Base-by-base conservation (phyloP, 2,888 invertebrate genomes). In the Cantharis rustica region DNA sequence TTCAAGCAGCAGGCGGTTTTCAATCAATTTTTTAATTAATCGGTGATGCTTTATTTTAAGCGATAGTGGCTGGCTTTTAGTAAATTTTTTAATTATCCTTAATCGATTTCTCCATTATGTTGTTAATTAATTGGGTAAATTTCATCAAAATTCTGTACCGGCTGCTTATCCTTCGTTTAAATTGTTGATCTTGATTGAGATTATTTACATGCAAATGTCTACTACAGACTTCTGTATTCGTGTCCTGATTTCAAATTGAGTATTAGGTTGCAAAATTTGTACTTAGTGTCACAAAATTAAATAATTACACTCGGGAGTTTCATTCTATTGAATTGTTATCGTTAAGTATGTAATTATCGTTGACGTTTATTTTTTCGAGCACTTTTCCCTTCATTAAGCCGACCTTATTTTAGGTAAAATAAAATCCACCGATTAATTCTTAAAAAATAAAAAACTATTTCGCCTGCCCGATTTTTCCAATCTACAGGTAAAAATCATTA, bases 231-330 rank as follows among this genome's bases (percentile, higher is more conserved):
- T 71, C 63, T 17, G 47, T 66, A 61, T 72, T 61, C 68, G 27
- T 61, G 72, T 61, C 17, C 64, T 20, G 72, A 66, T 72, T 72
- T 66, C 61, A 61, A 72, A 72, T 72, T 68, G 47, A 31, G 64
- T 72, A 64, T 66, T 47, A 68, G 16, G n/a, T n/a, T n/a, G n/a
- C n/a, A 47, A 47, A 47, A n/a, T 47, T 47, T 47, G 47, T 47
- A 47, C 47, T 31, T 47, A 47, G 3, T 47, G n/a, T n/a, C 47
- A n/a, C n/a, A 47, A 47, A 47, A 47, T 47, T n/a, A 47, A 47
- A 47, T 47, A 13, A 47, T 47, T 47, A 47, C 47, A n/a, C n/a
- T 9, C 1, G 7, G 47, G n/a, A n/a, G n/a, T 47, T n/a, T 2
- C 47, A 9, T 47, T n/a, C n/a, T 9, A 47, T 47, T 47, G 47